These are phyloP conservation scores for Oostethus manadensis DNA, from an alignment of 2,113 vertebrate species.

Conservation along the genomic window DNA sequence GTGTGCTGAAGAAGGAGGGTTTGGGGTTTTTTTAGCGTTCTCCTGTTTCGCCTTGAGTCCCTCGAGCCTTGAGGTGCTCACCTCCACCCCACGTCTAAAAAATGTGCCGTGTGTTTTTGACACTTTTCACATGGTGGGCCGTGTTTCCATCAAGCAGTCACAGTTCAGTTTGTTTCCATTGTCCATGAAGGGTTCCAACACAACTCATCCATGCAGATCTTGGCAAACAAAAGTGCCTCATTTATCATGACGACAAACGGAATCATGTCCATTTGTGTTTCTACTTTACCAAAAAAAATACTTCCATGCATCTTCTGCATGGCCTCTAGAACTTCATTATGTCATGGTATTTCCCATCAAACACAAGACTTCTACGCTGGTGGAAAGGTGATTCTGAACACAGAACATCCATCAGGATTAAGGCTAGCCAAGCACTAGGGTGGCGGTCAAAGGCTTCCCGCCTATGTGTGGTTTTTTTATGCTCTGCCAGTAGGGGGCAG, in stretches of 20 bases:
- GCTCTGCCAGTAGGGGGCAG: slow-evolving; percentile 39
- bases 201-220: neutral
- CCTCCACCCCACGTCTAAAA: too few species aligned
- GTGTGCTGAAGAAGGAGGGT: slow-evolving; percentile 36
- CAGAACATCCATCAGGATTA: neutral
- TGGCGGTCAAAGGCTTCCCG: slow-evolving; percentile 23
- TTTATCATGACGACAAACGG: too few species aligned
- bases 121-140: neutral
- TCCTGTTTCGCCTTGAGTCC: slow-evolving; percentile 26
- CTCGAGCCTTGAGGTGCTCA: too few species aligned
- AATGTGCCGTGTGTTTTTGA: too few species aligned
- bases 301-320: too few species aligned
- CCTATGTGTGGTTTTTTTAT: slow-evolving; percentile 21
- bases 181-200: neutral
- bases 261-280: too few species aligned
- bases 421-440: too few species aligned
- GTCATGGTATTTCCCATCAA: too few species aligned
- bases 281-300: too few species aligned
- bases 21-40: slow-evolving; percentile 4
- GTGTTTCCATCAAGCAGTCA: neutral
- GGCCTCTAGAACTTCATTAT: too few species aligned
- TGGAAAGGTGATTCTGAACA: neutral
- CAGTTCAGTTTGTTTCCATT: neutral
- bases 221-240: neutral
- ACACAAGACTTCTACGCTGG: neutral